Evolutionary conservation across 2,113 vertebrate genomes (phyloP).

Genomic region (Cebus imitator): DNA sequence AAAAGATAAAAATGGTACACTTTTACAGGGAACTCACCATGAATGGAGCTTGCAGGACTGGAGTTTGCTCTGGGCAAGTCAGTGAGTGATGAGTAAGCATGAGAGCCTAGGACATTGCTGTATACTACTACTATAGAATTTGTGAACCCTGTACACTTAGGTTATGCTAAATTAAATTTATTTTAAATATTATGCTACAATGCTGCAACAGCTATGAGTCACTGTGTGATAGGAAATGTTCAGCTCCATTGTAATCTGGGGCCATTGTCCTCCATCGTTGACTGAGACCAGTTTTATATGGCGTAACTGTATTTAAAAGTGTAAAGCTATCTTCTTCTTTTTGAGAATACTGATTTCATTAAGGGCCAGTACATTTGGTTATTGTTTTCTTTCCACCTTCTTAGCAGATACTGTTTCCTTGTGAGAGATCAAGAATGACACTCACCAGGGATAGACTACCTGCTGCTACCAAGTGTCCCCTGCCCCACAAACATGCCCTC

Average conservation of each 20-base stretch:
- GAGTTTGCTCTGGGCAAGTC: background rate
- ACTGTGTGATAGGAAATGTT: background rate
- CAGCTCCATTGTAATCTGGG: background rate
- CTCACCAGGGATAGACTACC: background rate
- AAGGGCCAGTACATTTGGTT: background rate
- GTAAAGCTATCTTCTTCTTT: background rate
- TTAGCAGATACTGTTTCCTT: background rate
- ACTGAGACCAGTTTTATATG: background rate
- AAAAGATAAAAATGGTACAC: background rate
- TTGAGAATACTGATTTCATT: background rate
- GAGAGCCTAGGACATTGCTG: background rate
- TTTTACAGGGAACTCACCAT: background rate
- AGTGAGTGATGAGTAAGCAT: background rate
- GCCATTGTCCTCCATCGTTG: background rate
- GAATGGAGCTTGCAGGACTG: background rate
- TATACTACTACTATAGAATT: background rate
- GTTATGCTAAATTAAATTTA: background rate
- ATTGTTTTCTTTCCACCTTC: background rate
- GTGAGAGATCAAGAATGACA: background rate
- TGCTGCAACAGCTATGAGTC: background rate
- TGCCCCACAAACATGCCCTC: too few relatives aligned
- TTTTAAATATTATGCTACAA: background rate
- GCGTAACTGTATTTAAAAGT: background rate
- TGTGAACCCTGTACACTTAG: background rate
- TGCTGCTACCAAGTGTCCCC: background rate